Percentiles rank a stretch among this genome's conserved stretches.
phyloP scores from a whole-genome alignment of 92 coral and sea anemone species.

The Parazoanthus atlanticus region DNA sequence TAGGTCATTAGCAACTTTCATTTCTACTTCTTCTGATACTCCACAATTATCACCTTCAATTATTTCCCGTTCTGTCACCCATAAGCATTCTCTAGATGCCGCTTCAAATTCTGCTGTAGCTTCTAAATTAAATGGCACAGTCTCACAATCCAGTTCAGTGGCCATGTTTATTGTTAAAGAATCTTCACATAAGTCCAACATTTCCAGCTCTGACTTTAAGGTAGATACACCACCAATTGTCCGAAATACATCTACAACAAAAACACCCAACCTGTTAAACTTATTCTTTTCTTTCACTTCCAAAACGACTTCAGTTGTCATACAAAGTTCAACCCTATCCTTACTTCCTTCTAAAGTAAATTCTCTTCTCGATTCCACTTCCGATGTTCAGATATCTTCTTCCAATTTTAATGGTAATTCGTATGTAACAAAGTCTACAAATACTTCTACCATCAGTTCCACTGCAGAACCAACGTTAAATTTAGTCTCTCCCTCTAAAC shows the following conservation, averaged over 20 bases:
- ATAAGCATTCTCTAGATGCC: neutral
- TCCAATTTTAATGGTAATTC: neutral
- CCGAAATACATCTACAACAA: neutral
- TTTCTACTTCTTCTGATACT: neutral
- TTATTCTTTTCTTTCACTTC: neutral
- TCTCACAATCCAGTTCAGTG: neutral
- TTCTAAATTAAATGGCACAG: neutral
- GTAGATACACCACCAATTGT: neutral
- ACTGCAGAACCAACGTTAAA: neutral
- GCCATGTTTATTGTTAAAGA: neutral
- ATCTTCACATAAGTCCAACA: neutral
- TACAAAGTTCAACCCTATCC: neutral
- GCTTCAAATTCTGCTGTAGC: neutral
- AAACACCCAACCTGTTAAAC: neutral
- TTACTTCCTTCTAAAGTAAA: neutral
- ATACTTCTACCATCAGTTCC: neutral
- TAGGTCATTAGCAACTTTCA: neutral
- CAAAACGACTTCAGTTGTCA: neutral
- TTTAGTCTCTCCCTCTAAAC: slow-evolving; percentile 13
- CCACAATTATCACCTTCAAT: neutral
- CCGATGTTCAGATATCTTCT: slow-evolving; percentile 6
- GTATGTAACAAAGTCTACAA: neutral
- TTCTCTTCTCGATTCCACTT: neutral
- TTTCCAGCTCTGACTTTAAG: neutral
- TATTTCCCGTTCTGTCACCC: neutral